Conservation (phyloP, 2,797 vertebrate genomes). For the Sebastes diploproa region DNA sequence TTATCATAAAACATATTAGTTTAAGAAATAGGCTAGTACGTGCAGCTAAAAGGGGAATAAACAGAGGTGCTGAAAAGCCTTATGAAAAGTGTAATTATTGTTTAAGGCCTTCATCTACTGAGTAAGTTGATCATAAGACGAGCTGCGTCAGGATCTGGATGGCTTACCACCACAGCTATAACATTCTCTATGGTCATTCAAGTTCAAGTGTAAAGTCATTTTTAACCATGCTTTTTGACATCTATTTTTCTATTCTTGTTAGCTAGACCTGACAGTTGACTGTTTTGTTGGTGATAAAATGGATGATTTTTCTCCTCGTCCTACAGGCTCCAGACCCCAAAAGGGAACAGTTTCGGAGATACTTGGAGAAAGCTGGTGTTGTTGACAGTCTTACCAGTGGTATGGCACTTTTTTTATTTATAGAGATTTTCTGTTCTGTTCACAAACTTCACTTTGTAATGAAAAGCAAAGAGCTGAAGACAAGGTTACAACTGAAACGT, state of each 20-base stretch:
- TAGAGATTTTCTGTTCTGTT: background rate
- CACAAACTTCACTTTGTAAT: background rate
- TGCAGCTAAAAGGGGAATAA: rapidly evolving
- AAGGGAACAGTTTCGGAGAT: constrained; percentile 94
- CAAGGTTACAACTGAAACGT: background rate
- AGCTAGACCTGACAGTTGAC: background rate
- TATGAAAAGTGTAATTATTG: background rate
- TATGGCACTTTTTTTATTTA: background rate
- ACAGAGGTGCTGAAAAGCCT: background rate
- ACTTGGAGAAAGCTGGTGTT: constrained; percentile 94
- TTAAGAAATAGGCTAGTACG: background rate
- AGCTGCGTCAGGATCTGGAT: background rate
- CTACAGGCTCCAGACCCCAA: constrained; percentile 89
- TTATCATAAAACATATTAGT: background rate
- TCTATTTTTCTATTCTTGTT: no score
- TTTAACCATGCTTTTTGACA: background rate
- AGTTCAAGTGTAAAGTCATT: background rate
- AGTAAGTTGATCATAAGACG: background rate
- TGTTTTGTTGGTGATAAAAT: background rate
- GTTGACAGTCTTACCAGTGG: constrained; percentile 88
- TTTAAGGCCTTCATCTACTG: no score
- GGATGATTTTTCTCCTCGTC: background rate
- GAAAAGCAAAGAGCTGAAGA: background rate
- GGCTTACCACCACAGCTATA: background rate
- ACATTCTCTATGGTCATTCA: no score